Conservation (phyloP, 2,797 vertebrate genomes). For the Neomorphus geoffroyi region DNA sequence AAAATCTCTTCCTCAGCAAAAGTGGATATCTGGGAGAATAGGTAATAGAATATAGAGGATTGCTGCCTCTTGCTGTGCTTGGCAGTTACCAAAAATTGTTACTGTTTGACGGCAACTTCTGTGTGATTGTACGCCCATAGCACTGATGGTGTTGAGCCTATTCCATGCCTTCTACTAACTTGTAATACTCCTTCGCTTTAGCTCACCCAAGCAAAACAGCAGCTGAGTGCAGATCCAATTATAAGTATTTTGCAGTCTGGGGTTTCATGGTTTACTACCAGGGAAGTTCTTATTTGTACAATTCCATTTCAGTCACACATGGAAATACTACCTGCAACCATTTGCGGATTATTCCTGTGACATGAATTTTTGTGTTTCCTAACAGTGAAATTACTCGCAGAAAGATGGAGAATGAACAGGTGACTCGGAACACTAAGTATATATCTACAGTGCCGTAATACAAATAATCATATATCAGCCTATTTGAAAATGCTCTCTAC, state of each 20-base stretch:
- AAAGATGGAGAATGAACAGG: neutral
- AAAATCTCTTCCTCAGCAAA: constrained; percentile 58
- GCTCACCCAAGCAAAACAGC: neutral
- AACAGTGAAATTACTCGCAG: neutral
- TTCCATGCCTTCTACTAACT: neutral
- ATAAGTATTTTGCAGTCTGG: neutral
- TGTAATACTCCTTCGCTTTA: neutral
- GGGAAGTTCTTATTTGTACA: neutral
- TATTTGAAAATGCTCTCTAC: neutral
- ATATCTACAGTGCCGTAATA: neutral
- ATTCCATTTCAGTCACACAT: neutral
- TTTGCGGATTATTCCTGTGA: neutral
- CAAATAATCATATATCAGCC: neutral
- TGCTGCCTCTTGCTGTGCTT: neutral
- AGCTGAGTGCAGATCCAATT: neutral
- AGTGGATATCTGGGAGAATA: neutral
- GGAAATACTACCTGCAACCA: neutral
- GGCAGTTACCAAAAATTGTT: constrained; percentile 60
- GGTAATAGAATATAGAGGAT: constrained; percentile 28
- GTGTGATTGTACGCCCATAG: neutral
- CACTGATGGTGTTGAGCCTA: neutral
- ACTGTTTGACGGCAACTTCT: constrained; percentile 10
- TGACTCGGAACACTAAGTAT: neutral
- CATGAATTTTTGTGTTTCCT: neutral
- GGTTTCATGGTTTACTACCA: neutral